phyloP scores from a whole-genome alignment of 92 coral and sea anemone species.

The Desmophyllum pertusum region DNA sequence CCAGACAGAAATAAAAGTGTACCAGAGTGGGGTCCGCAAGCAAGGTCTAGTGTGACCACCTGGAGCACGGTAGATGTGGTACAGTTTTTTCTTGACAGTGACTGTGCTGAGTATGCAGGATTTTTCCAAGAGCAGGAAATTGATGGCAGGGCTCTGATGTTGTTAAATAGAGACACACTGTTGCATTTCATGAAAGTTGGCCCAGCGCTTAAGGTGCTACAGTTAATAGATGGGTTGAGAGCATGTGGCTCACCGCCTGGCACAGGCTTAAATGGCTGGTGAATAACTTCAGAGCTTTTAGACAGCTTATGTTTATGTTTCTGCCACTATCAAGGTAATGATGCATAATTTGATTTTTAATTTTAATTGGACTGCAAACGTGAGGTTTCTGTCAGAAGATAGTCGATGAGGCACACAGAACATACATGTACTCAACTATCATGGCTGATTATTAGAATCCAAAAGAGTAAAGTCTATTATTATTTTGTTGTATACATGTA shows the following conservation, averaged over 20 bases:
- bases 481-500: too few relatives aligned
- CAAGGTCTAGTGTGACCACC: constrained; percentile 17
- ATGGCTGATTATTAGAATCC: neutral
- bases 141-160: constrained; percentile 74
- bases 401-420: neutral
- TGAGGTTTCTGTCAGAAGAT: neutral
- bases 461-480: too few relatives aligned
- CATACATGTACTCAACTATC: neutral
- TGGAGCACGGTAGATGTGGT: constrained; percentile 75
- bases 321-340: neutral
- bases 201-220: constrained; percentile 68
- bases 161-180: constrained; percentile 64
- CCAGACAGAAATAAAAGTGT: neutral
- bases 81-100: constrained; percentile 45
- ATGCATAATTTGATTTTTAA: neutral
- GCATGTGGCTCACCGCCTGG: neutral
- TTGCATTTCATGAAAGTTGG: constrained; percentile 82
- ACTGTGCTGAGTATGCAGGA: constrained; percentile 63
- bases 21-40: neutral
- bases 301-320: neutral
- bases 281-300: neutral
- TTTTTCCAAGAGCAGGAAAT: constrained; percentile 79
- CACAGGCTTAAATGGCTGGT: constrained; percentile 5
- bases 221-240: constrained; percentile 49
- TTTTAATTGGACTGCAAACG: neutral